Conservation (phyloP, 2,888 invertebrate genomes). For the Polylopha cassiicola region DNA sequence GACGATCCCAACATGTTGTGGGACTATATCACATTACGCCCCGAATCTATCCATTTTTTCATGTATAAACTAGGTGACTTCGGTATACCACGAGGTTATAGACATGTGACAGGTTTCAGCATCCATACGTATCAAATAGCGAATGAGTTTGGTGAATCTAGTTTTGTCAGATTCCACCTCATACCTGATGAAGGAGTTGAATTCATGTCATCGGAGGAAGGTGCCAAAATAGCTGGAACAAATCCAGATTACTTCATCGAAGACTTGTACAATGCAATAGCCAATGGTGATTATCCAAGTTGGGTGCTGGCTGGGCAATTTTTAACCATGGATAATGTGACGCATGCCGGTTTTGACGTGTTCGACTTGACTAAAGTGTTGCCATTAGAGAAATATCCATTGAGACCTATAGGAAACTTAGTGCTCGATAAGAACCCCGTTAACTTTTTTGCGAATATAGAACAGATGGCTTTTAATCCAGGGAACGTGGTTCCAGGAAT, state of each 20-base stretch:
- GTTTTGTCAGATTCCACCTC: constrained; percentile 92
- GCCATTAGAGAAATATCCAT: constrained; percentile 84
- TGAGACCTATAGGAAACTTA: constrained; percentile 87
- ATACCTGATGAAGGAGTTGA: constrained; percentile 92
- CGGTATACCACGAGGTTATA: constrained; percentile 92
- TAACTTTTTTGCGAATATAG: constrained; percentile 93
- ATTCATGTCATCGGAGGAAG: constrained; percentile 81
- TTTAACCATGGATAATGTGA: constrained; percentile 88
- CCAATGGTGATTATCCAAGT: constrained; percentile 80
- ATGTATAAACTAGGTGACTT: constrained; percentile 90
- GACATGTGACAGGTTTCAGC: constrained; percentile 95
- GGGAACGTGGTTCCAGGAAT: constrained; percentile 92
- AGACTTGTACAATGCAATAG: constrained; percentile 91
- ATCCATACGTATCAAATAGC: constrained; percentile 93
- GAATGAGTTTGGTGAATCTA: constrained; percentile 80
- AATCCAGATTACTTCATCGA: constrained; percentile 92
- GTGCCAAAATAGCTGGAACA: constrained; percentile 78
- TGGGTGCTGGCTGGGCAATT: constrained; percentile 89
- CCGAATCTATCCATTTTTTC: constrained; percentile 89
- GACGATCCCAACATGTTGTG: constrained; percentile 93
- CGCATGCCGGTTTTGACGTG: constrained; percentile 86
- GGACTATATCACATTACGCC: constrained; percentile 91
- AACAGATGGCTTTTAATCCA: constrained; percentile 91
- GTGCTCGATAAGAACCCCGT: constrained; percentile 89
- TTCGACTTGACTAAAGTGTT: constrained; percentile 94